These are phyloP conservation scores for Myopa testacea DNA, from an alignment of 2,888 invertebrate species.

Conservation along the genomic window DNA sequence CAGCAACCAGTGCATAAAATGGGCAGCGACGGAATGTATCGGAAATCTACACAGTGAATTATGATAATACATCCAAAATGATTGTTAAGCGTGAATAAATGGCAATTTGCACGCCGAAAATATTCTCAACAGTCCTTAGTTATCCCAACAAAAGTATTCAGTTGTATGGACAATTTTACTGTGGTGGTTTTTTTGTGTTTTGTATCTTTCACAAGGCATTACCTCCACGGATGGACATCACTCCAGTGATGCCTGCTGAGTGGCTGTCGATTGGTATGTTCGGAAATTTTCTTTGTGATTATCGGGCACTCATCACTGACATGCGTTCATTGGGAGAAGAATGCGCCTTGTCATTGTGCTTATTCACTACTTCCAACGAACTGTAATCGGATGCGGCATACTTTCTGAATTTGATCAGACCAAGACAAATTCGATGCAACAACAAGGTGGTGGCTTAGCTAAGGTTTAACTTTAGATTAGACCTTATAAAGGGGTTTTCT, in stretches of 20 bases:
- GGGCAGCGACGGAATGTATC: constrained; percentile 1
- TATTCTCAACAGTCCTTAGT: constrained; percentile 31
- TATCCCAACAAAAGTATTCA: constrained; percentile 29
- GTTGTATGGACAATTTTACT: constrained; percentile 15
- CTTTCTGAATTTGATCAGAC: constrained; percentile 10
- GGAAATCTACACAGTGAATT: constrained; percentile 28
- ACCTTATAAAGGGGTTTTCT: not conserved
- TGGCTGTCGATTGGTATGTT: constrained; percentile 47
- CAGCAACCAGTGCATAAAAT: not conserved
- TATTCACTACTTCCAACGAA: constrained; percentile 52
- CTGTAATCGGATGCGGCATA: constrained; percentile 17
- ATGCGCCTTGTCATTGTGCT: constrained; percentile 66
- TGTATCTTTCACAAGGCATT: constrained; percentile 18
- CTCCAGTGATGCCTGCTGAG: constrained; percentile 41
- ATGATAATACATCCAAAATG: constrained; percentile 36
- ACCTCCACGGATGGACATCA: constrained; percentile 32
- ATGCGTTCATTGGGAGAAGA: constrained; percentile 51
- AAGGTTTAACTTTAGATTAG: constrained; percentile 15
- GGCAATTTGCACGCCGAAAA: constrained; percentile 43
- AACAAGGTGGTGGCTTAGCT: not conserved
- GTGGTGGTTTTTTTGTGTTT: constrained; percentile 14
- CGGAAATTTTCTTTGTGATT: constrained; percentile 45
- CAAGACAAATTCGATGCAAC: constrained; percentile 18
- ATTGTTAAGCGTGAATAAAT: constrained; percentile 41
- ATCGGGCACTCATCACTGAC: constrained; percentile 44